Base-by-base conservation (phyloP, 1,140 invertebrate species). In the Megathymus violae region DNA sequence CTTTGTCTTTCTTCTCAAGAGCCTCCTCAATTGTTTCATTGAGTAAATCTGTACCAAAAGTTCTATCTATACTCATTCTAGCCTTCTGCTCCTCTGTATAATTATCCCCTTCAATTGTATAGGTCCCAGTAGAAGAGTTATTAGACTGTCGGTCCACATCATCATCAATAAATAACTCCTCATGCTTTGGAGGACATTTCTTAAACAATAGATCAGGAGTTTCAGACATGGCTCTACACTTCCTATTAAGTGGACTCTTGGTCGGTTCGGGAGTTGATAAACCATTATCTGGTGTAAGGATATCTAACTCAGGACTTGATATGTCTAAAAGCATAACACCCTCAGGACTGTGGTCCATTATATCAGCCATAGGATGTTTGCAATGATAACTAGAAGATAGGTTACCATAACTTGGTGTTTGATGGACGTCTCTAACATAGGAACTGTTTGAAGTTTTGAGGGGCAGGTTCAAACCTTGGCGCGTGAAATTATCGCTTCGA, bases 71-170 rank as follows among this genome's bases (percentile, higher is more conserved):
- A 74, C 96, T 96, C 93, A 96, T 95, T 71, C 96, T 92, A 41
- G 96, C 96, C 90, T 96, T 95, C 67, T 97, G 95, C 74, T 96
- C 96, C 74, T 97, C 96, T 0, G 95, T 95, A 69, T 96, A 96
- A 81, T 94, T 94, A 69, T 97, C 95, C 54, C 95, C 95, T 70
- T 97, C 95, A 27, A 98, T 94, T 0, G 97, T 98, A 69, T 98
- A 98, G 0, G 97, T 98, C 19, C 97, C 97, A 17, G 95, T 95
- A 68, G 95, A 96, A 16, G 93, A 94, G 69, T 87, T 80, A 67
- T 86, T 80, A 14, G 88, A 91, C 15, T 88, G 76, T 41, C 69
- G 75, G 34, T 91, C 88, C 17, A 83, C 71, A 52, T 88, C 86
- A 76, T 91, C 88, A 73, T 89, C 84, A 27, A 91, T 81, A 31